A percentile compares a stretch with the other conserved stretches of the same genome.
phyloP scores from a whole-genome alignment of 35 echinoderm and acorn worm species.

The Lytechinus variegatus region DNA sequence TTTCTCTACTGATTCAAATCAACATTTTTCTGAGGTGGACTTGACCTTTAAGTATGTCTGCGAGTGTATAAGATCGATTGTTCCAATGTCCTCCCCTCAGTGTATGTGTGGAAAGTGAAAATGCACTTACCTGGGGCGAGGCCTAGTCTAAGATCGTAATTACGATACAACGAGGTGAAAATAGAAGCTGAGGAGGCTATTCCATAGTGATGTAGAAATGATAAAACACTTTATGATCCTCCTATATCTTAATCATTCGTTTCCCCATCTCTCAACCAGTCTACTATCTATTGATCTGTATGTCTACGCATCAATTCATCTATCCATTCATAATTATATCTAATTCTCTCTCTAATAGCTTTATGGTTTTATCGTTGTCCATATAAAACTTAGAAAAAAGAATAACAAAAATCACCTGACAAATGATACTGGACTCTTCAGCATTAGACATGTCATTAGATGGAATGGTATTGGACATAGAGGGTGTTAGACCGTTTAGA shows the following conservation, averaged over 20 bases:
- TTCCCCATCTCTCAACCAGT: background rate
- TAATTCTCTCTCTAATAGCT: background rate
- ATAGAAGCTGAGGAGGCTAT: background rate
- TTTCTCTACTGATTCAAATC: no score
- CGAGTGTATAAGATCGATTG: background rate
- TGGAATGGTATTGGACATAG: no score
- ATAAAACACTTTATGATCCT: background rate
- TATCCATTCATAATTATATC: background rate
- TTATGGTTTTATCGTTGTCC: background rate
- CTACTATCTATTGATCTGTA: background rate
- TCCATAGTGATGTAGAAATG: background rate
- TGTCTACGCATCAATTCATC: background rate
- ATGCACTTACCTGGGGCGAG: background rate
- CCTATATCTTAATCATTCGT: background rate
- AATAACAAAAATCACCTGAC: no score
- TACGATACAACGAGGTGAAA: background rate
- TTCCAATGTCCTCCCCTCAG: background rate
- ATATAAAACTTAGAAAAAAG: no score
- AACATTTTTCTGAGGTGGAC: no score
- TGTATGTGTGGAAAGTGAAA: background rate
- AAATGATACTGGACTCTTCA: no score
- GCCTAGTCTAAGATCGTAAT: background rate
- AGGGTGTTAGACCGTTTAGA: no score
- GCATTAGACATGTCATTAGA: no score
- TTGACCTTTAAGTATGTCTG: slow-evolving; percentile 5